Evolutionary conservation across 2,113 vertebrate species (phyloP).

Genomic region (Pachycephala philippinensis): DNA sequence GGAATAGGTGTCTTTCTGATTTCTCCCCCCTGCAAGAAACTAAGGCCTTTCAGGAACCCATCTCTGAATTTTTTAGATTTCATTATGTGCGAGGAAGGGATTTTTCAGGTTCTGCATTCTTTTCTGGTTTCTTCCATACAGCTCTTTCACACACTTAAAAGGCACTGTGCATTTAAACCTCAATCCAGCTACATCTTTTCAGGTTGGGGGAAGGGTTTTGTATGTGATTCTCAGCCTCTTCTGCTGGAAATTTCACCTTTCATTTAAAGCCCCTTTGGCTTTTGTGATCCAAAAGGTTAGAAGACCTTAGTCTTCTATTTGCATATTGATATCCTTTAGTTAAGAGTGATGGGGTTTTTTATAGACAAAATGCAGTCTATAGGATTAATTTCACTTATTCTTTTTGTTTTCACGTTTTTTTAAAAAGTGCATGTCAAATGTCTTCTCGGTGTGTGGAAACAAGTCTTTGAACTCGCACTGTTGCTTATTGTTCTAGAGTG

Average conservation of each 20-base stretch:
- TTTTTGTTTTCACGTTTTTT: background rate
- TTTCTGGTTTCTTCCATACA: background rate
- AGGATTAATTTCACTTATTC: background rate
- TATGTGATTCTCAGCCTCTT: background rate
- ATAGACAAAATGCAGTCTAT: background rate
- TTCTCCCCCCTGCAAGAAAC: background rate
- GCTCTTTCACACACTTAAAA: background rate
- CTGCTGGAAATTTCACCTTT: background rate
- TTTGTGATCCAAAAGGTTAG: background rate
- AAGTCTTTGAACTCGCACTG: background rate
- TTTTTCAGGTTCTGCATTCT: background rate
- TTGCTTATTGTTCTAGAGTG: background rate
- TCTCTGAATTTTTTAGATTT: background rate
- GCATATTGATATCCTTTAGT: background rate
- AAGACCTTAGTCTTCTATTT: background rate
- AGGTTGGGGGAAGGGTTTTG: background rate
- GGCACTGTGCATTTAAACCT: background rate
- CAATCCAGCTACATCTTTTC: background rate
- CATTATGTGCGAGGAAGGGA: background rate
- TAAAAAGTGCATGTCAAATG: background rate
- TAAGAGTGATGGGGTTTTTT: background rate
- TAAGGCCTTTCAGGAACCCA: background rate
- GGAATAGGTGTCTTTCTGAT: background rate
- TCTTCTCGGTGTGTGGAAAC: background rate
- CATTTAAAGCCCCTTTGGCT: background rate